Conservation (phyloP, 2,797 vertebrate species). For the Vespertilio murinus region DNA sequence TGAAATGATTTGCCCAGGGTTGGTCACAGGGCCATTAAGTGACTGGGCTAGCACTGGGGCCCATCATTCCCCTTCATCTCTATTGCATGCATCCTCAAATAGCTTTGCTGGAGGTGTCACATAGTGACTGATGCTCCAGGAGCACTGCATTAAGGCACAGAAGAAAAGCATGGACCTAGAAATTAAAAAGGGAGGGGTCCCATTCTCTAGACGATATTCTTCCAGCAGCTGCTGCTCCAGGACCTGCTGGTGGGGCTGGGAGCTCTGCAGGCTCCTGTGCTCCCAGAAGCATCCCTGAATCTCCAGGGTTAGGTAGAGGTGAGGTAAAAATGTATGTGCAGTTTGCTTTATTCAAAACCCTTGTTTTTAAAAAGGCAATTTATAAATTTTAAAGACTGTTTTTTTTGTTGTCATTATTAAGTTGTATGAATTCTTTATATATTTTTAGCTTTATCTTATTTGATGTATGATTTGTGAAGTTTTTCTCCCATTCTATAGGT, state of each 20-base stretch:
- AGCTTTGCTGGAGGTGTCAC: background rate
- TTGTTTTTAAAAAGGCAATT: background rate
- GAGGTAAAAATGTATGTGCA: background rate
- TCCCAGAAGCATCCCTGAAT: background rate
- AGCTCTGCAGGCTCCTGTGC: no score
- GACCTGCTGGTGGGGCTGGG: background rate
- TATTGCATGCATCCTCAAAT: background rate
- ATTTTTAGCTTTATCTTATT: background rate
- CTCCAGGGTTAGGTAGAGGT: background rate
- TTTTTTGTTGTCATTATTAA: background rate
- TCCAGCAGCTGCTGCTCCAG: background rate
- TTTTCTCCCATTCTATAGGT: background rate
- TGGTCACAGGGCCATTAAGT: background rate
- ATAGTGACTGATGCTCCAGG: background rate
- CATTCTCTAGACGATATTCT: background rate
- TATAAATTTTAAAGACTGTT: background rate
- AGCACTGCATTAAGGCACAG: background rate
- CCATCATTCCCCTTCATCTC: background rate
- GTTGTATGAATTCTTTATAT: background rate
- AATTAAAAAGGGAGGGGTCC: accelerated
- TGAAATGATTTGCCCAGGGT: background rate
- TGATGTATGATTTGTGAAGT: background rate
- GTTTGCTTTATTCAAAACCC: background rate
- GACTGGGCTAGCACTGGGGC: background rate
- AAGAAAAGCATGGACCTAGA: background rate